Percentiles rank a stretch among this genome's conserved stretches.
These are phyloP conservation scores for Ageneiosus marmoratus DNA, from an alignment of 2,113 vertebrate species.

Conservation along the genomic window DNA sequence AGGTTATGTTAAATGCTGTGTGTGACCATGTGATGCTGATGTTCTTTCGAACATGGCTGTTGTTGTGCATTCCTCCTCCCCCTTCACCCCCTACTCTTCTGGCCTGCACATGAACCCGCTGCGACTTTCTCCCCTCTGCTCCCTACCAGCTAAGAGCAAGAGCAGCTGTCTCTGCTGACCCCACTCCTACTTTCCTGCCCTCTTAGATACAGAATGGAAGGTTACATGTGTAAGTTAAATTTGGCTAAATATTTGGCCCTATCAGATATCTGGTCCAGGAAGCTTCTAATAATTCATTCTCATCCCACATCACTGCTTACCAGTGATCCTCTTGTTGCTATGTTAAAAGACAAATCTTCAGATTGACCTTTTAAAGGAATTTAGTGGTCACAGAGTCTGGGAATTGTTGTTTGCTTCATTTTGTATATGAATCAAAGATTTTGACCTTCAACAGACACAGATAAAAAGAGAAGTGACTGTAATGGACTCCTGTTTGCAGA, in stretches of 20 bases:
- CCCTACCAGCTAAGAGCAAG: constrained; percentile 38
- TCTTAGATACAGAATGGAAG: constrained; percentile 5
- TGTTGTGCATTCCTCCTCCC: constrained; percentile 47
- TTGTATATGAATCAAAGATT: background rate
- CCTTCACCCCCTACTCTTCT: constrained; percentile 49
- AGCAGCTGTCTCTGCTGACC: constrained; percentile 48
- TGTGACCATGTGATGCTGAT: constrained; percentile 31
- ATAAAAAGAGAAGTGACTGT: background rate
- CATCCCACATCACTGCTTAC: background rate
- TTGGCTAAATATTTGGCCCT: background rate
- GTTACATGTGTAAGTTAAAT: constrained; percentile 8
- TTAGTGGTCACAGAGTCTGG: background rate
- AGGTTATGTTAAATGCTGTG: background rate
- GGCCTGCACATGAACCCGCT: constrained; percentile 56
- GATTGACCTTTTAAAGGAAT: background rate
- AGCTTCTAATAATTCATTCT: constrained; percentile 5
- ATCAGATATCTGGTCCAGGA: background rate
- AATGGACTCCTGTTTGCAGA: constrained; percentile 6
- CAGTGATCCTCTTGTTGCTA: background rate
- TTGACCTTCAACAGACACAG: background rate
- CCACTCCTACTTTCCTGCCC: constrained; percentile 20
- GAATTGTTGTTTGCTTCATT: background rate
- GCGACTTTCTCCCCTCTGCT: constrained; percentile 55
- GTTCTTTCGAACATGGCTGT: constrained; percentile 45
- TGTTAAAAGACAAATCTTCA: constrained; percentile 7